phyloP scores from a whole-genome alignment of 2,113 vertebrate species.

The Microcebus lehilahytsara region DNA sequence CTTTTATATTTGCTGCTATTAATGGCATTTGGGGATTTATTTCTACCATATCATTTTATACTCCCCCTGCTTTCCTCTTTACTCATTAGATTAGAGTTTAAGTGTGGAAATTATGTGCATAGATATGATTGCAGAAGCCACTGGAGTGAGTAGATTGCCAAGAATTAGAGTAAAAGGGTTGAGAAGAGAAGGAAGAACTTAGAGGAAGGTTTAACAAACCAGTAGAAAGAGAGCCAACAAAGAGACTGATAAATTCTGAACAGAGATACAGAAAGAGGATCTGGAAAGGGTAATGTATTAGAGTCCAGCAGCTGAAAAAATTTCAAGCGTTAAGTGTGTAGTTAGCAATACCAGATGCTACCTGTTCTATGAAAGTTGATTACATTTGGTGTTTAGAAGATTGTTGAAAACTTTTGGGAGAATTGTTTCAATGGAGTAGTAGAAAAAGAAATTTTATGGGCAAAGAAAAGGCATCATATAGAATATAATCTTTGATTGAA shows the following conservation, averaged over 20 bases:
- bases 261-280: neutral
- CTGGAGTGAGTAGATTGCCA: neutral
- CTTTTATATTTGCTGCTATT: constrained; percentile 25
- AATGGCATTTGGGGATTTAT: neutral
- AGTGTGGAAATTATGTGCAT: neutral
- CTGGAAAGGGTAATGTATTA: neutral
- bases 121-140: neutral
- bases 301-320: neutral
- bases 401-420: neutral
- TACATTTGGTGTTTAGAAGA: neutral
- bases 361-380: neutral
- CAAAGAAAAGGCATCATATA: neutral
- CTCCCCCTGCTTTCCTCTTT: neutral
- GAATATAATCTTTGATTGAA: neutral
- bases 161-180: neutral
- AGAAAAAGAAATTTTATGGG: neutral
- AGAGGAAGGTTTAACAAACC: neutral
- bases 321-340: neutral
- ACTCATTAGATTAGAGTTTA: neutral
- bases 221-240: neutral
- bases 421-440: neutral
- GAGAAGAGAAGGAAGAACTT: neutral
- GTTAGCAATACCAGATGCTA: neutral
- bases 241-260: neutral
- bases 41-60: neutral